Percentiles rank a stretch among this genome's conserved stretches.
Evolutionary conservation across 2,113 vertebrate genomes (phyloP).

Genomic region (Anoplopoma fimbria): DNA sequence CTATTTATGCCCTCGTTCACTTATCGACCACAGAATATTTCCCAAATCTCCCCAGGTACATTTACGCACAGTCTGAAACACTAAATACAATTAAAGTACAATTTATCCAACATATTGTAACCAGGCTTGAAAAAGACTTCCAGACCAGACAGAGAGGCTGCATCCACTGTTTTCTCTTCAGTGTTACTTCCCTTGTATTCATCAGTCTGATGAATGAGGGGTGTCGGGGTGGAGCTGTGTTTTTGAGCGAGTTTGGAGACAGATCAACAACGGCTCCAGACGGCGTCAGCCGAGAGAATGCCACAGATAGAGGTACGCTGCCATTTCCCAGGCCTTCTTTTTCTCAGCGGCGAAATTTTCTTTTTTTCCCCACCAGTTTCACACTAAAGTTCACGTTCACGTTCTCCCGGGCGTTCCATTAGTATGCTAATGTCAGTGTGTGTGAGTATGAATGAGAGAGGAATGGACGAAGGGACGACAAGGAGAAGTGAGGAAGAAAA

Average conservation of each 20-base stretch:
- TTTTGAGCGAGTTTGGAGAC: constrained; percentile 5
- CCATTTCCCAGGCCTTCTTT: constrained; percentile 62
- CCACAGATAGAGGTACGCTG: constrained; percentile 7
- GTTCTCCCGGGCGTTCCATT: constrained; percentile 65
- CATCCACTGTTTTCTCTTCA: constrained; percentile 5
- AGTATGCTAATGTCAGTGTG: constrained; percentile 76
- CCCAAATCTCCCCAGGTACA: background rate
- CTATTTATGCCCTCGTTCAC: background rate
- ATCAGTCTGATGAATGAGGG: constrained; percentile 13
- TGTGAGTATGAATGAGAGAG: constrained; percentile 36
- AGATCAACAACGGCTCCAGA: background rate
- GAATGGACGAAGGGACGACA: background rate
- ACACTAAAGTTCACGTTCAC: constrained; percentile 59
- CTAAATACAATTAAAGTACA: background rate
- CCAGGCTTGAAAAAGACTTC: background rate
- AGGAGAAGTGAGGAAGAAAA: constrained; percentile 38
- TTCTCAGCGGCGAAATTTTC: constrained; percentile 26
- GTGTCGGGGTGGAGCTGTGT: constrained; percentile 17
- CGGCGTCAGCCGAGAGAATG: constrained; percentile 1
- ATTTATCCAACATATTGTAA: background rate
- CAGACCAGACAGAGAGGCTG: background rate
- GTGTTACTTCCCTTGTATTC: constrained; percentile 17
- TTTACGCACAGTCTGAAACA: background rate
- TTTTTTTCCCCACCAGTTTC: constrained; percentile 42
- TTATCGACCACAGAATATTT: background rate